Evolutionary conservation across 1,140 invertebrate genomes (phyloP).

Genomic region (Drosophila melanica): DNA sequence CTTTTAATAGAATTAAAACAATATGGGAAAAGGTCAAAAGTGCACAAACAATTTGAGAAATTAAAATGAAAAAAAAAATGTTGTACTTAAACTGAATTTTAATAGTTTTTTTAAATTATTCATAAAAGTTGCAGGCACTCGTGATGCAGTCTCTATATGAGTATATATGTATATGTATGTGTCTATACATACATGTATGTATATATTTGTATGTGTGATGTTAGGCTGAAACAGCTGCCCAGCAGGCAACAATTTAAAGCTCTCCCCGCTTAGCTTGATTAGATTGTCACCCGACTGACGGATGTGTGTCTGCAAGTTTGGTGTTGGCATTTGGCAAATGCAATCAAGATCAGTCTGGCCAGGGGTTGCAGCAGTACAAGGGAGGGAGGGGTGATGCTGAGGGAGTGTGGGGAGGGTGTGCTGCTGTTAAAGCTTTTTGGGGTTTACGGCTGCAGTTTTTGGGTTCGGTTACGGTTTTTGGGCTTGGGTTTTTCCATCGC

Average conservation of each 20-base stretch:
- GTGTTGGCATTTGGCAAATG: conserved; percentile 69
- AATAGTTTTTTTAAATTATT: not conserved
- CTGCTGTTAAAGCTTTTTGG: conserved; percentile 13
- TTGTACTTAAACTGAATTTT: not conserved
- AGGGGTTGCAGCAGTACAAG: not conserved
- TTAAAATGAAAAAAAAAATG: not conserved
- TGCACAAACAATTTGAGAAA: not conserved
- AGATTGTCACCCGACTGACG: conserved; percentile 46
- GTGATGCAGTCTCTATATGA: not conserved
- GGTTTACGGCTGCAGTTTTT: conserved; percentile 17
- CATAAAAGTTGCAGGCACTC: not conserved
- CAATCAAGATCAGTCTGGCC: conserved; percentile 66
- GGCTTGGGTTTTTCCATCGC: not conserved
- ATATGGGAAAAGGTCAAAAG: not conserved
- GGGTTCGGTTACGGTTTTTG: conserved; percentile 18
- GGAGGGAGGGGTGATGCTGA: not conserved
- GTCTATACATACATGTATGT: not conserved
- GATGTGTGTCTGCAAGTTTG: conserved; percentile 38
- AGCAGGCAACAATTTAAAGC: not conserved
- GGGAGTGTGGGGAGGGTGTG: not conserved
- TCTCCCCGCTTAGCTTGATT: conserved; percentile 30
- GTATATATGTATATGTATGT: not conserved
- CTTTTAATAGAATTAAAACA: not conserved
- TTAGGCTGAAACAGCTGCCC: not conserved
- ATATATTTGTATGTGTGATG: too few relatives aligned